Conservation (phyloP, 2,888 invertebrate species). For the Acanthosepion esculentum region DNA sequence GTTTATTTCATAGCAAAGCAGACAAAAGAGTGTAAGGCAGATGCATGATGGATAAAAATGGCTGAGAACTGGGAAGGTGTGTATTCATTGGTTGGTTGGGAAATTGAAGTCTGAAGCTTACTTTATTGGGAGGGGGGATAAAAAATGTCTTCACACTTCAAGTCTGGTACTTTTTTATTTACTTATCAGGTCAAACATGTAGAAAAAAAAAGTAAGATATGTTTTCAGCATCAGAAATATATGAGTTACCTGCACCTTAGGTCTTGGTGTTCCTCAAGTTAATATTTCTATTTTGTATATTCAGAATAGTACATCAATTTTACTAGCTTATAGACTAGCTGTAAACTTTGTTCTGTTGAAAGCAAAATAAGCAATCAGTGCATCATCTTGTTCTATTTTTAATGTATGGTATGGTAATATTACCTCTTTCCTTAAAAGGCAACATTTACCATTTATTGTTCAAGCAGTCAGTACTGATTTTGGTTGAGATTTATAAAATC, state of each 20-base stretch:
- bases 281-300: no score
- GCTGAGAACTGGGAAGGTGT: neutral
- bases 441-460: no score
- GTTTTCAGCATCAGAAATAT: neutral
- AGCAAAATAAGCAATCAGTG: no score
- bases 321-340: no score
- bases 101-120: neutral
- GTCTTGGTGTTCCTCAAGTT: neutral
- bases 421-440: no score
- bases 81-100: neutral
- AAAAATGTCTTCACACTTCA: neutral
- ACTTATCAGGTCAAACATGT: neutral
- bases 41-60: neutral
- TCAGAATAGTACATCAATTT: no score
- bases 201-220: neutral
- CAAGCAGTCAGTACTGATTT: no score
- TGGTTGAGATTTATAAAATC: no score
- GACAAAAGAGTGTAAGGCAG: neutral
- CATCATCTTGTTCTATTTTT: no score
- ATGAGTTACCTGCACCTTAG: neutral
- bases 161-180: neutral
- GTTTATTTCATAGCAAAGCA: neutral
- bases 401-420: no score
- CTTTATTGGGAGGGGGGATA: neutral
- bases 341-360: no score